Base-by-base conservation (phyloP, 2,888 invertebrate species). In the Hartigia nigra region DNA sequence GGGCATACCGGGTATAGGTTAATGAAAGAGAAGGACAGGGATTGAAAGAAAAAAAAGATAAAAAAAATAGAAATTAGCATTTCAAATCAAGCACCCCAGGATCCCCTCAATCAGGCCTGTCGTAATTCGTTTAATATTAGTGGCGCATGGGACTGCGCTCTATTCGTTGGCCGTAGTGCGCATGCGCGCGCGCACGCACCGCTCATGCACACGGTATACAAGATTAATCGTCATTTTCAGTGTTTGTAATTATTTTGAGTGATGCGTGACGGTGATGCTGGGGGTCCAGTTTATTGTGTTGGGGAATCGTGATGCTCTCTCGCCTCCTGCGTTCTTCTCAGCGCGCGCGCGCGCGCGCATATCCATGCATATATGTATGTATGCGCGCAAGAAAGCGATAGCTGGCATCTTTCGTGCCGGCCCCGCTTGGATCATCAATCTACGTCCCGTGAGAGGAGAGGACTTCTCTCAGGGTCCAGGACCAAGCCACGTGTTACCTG, bases 51-150 rank as follows among this genome's bases (percentile, higher is more conserved):
- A 14, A 31, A 3, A 23, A 23, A 5, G 5, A 0, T 14, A 39
- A 39, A 55, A 23, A 9, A 55, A 23, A 55, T 23, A 55, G 23
- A 37, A 84, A 89, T 89, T 88, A 90, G 87, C 87, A 89, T 90
- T 90, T 89, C 86, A 87, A 90, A 88, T 86, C 82, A 86, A 85
- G 84, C 88, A 84, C 89, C 81, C 81, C 88, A 88, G 88, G 89
- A 86, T 87, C 86, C 79, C 82, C 74, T 78, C 80, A 74, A 82
- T 79, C 74, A 76, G 77, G 37, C 76, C 81, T 77, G 78, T 78
- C 80, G 82, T 84, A 87, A 88, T 88, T 88, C 88, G 87, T 88
- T 88, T 87, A 88, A 86, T 85, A 89, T 86, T 86, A 82, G 83
- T 81, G 31, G 72, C 72, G 72, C 72, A 23, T 32, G 72, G 12